A percentile compares a stretch with the other conserved stretches of the same genome.
Evolutionary conservation across 2,113 vertebrate species (phyloP).

Genomic region (Excalfactoria chinensis): DNA sequence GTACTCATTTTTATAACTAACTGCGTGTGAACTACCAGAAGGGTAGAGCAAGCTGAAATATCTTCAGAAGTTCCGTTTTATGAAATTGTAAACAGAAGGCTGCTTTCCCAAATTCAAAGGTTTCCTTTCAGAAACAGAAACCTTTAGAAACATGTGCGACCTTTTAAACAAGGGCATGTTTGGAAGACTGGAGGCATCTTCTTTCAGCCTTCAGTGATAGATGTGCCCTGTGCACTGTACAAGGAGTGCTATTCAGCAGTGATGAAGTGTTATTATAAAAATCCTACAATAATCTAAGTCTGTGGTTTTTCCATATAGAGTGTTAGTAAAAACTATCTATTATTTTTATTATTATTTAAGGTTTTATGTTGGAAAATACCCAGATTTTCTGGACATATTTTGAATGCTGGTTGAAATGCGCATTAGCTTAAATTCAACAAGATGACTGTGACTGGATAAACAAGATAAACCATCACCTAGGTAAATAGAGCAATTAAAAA

Average conservation of each 20-base stretch:
- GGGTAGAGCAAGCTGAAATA: background rate
- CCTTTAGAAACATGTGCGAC: background rate
- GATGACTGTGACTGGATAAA: background rate
- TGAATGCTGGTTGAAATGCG: background rate
- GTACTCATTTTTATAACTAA: background rate
- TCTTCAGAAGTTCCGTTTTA: background rate
- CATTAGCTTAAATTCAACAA: background rate
- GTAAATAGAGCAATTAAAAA: background rate
- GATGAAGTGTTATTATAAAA: background rate
- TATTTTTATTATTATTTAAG: too few relatives aligned
- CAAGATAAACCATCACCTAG: background rate
- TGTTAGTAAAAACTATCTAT: too few relatives aligned
- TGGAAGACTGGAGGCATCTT: background rate
- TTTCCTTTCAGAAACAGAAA: background rate
- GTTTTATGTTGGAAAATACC: background rate
- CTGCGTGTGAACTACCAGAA: accelerated
- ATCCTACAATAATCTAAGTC: background rate
- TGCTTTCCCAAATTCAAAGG: background rate
- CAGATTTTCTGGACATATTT: background rate
- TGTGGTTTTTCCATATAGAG: background rate
- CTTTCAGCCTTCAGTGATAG: background rate
- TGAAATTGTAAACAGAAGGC: background rate
- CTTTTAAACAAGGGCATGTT: accelerated
- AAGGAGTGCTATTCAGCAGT: background rate
- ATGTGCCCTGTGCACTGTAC: background rate